Evolutionary conservation across 2,113 vertebrate species (phyloP).

Genomic region (Paralichthys olivaceus): DNA sequence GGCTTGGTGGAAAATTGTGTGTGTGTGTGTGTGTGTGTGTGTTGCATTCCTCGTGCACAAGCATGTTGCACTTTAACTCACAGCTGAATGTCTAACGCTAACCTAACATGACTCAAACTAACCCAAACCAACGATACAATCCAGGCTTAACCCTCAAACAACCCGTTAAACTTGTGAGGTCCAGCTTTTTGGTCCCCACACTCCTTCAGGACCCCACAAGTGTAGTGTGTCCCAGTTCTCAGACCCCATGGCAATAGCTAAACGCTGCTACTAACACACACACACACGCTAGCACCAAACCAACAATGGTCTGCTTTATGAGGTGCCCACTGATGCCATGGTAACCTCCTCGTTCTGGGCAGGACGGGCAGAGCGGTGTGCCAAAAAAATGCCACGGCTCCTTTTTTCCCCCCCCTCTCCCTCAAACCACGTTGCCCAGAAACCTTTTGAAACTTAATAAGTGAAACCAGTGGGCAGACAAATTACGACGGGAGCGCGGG

Average conservation of each 20-base stretch:
- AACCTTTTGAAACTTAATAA: conserved; percentile 88
- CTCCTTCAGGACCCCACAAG: neutral
- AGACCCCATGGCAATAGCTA: neutral
- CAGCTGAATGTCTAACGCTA: no score
- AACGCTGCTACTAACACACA: conserved; percentile 58
- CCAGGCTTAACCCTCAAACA: neutral
- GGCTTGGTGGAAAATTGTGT: neutral
- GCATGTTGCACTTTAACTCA: conserved; percentile 82
- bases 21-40: neutral
- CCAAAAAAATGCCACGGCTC: conserved; percentile 86
- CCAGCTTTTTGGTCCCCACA: neutral
- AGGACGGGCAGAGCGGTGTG: conserved; percentile 77
- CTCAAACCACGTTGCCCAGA: conserved; percentile 83
- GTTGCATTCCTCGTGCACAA: conserved; percentile 51
- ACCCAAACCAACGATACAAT: neutral
- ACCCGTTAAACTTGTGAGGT: neutral
- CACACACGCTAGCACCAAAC: conserved; percentile 20
- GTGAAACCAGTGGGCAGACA: conserved; percentile 84
- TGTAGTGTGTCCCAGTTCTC: neutral
- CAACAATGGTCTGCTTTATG: conserved; percentile 88
- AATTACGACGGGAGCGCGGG: conserved; percentile 67
- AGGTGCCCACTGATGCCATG: conserved; percentile 87
- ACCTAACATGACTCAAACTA: neutral
- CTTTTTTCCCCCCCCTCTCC: conserved; percentile 60
- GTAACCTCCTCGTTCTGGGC: conserved; percentile 86